Evolutionary conservation across 2,113 vertebrate species (phyloP), one percentile per base, ranked within the genome.

Genomic region (Benitochromis conjunctus): DNA sequence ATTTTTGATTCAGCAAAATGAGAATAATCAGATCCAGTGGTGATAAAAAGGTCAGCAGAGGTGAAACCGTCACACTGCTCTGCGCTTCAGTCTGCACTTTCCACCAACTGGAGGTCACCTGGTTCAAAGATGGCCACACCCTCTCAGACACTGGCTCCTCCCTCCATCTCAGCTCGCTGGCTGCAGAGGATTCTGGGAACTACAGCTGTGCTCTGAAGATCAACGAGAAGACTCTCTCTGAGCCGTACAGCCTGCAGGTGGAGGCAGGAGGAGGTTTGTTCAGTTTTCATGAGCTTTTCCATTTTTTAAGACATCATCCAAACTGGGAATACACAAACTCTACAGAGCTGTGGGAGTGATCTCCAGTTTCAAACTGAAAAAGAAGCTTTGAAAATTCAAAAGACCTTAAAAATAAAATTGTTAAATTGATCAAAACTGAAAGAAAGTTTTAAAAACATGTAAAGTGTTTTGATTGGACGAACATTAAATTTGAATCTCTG

Each of bases 171-270:
- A 0, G 14, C 57, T 1, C 66, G 1, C 55, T 87, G 74, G 82
- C 43, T 1, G 18, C 80, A 62, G 1, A 18, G 82, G 60, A 91
- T 86, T 93, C 90, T 90, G 90, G 92, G 80, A 91, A 48, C 36
- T 93, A 93, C 86, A 82, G 48, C 64, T 93, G 92, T 48, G 3
- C 9, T 43, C 14, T 88, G 43, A 81, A 6, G 26, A 13, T 0
- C 2, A 7, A 1, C 4, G 1, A 0, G 2, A 0, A 2, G 21
- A 36, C 11, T 0, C 1, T 0, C 1, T 93, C 90, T 1, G 10
- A 1, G 3, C 74, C 41, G 7, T 18, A 34, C 58, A 57, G 14
- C 1, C 64, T 92, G 57, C 16, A 31, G 0, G 83, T 90, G 84
- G 64, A 84, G 74, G 46, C 3, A 2, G 2, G 7, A 5, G 29